phyloP scores from a whole-genome alignment of 2,888 invertebrate genomes.

The Hypomecis atomaria region DNA sequence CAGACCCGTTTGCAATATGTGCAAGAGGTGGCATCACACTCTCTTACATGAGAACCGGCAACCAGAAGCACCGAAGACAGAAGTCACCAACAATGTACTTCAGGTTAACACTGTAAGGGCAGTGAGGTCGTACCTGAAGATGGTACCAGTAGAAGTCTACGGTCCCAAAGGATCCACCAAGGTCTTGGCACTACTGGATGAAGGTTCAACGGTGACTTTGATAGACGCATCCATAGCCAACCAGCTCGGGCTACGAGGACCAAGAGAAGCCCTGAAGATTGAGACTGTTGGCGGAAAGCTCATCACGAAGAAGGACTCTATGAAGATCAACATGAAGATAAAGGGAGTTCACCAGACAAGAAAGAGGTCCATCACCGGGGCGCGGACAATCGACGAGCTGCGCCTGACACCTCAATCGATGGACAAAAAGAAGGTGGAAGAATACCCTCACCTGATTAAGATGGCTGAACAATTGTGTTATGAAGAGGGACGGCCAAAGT shows the following conservation, averaged over 20 bases:
- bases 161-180: slow-evolving; percentile 21
- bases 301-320: not conserved
- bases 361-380: not conserved
- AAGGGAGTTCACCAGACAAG: not conserved
- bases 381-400: slow-evolving; percentile 12
- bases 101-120: too few species aligned
- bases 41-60: not conserved
- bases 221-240: slow-evolving; percentile 14
- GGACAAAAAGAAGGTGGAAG: not conserved
- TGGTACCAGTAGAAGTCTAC: slow-evolving; percentile 16
- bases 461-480: slow-evolving; percentile 1
- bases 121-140: slow-evolving; percentile 5
- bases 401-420: not conserved
- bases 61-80: not conserved
- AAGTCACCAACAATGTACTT: too few species aligned
- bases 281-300: slow-evolving; percentile 16
- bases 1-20: not conserved
- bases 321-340: not conserved
- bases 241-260: slow-evolving; percentile 19
- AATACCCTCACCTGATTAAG: not conserved
- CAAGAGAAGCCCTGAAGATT: slow-evolving; percentile 3
- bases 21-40: not conserved
- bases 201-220: slow-evolving; percentile 31
- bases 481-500: slow-evolving; percentile 2
- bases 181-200: slow-evolving; percentile 29